Evolutionary conservation across 2,113 vertebrate genomes (phyloP).

Genomic region (Calyptomena viridis): DNA sequence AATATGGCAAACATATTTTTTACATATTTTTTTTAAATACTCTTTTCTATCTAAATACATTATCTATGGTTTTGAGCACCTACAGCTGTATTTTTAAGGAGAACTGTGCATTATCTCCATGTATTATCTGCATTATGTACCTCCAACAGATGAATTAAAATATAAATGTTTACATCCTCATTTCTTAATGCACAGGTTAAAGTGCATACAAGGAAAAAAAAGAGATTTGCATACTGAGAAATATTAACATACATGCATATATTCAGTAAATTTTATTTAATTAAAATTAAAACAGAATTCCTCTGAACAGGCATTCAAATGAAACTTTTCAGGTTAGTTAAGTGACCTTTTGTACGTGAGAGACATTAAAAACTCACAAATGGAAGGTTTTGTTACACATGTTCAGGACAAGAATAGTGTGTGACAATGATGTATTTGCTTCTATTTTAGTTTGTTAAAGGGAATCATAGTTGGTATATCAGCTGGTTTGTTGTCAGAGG

Average conservation of each 20-base stretch:
- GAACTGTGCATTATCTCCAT: not conserved
- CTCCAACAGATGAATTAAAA: not conserved
- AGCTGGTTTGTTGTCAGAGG: conserved; percentile 37
- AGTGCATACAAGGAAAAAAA: not conserved
- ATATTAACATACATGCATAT: not conserved
- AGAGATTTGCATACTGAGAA: not conserved
- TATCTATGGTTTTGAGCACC: not conserved
- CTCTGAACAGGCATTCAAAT: not conserved
- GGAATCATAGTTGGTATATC: conserved; percentile 22
- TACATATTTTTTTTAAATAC: not conserved
- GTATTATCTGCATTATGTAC: not conserved
- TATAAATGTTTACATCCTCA: not conserved
- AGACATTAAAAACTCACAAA: not conserved
- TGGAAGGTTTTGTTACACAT: not conserved
- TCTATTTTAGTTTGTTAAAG: conserved; percentile 18
- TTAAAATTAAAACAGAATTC: not conserved
- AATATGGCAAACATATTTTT: not conserved
- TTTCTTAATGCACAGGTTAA: not conserved
- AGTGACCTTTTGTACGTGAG: not conserved
- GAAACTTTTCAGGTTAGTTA: not conserved
- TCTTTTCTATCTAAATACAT: not conserved
- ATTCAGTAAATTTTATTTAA: not conserved
- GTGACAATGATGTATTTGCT: not conserved
- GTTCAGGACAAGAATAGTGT: not conserved
- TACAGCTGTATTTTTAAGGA: not conserved